These are phyloP conservation scores for Drosophila kurseongensis DNA, from an alignment of 1,140 invertebrate species.

Conservation along the genomic window DNA sequence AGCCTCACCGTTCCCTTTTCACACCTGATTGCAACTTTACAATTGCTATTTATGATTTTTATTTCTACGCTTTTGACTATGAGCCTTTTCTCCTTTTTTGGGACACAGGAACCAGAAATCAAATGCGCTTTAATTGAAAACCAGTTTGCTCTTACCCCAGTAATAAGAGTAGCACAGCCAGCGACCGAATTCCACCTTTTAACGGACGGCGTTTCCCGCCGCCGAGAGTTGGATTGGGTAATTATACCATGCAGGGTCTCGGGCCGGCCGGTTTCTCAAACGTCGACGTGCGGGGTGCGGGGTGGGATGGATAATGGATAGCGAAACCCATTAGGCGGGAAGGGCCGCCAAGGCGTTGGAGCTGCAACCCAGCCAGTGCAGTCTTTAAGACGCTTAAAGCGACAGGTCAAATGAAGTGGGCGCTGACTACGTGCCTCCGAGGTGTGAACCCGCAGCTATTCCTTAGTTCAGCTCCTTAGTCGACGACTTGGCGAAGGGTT, in stretches of 20 bases:
- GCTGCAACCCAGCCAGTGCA: slow-evolving; percentile 22
- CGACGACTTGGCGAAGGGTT: slow-evolving; percentile 4
- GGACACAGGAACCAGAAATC: slow-evolving; percentile 28
- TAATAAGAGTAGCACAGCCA: neutral
- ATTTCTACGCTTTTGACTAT: slow-evolving; percentile 14
- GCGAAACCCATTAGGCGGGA: slow-evolving; percentile 47
- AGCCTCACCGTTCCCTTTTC: slow-evolving; percentile 44
- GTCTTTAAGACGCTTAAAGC: slow-evolving; percentile 52
- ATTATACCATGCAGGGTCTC: slow-evolving; percentile 52
- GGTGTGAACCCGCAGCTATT: slow-evolving; percentile 34
- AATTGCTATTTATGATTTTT: slow-evolving; percentile 17
- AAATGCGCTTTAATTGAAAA: slow-evolving; percentile 77
- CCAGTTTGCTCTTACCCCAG: slow-evolving; percentile 54
- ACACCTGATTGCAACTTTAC: slow-evolving; percentile 72
- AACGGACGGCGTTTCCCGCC: slow-evolving; percentile 1
- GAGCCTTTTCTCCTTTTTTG: slow-evolving; percentile 10
- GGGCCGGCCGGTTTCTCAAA: slow-evolving; percentile 30
- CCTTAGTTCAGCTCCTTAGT: neutral
- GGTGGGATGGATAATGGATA: slow-evolving; percentile 49
- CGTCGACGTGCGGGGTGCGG: slow-evolving; percentile 7
- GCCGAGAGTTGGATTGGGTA: slow-evolving; percentile 38
- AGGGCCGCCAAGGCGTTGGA: slow-evolving; percentile 13
- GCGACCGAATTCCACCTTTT: slow-evolving; percentile 26
- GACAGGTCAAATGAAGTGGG: slow-evolving; percentile 34
- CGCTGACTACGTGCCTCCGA: slow-evolving; percentile 38